Base-by-base conservation (phyloP, 2,888 invertebrate genomes). In the Nowickia ferox region DNA sequence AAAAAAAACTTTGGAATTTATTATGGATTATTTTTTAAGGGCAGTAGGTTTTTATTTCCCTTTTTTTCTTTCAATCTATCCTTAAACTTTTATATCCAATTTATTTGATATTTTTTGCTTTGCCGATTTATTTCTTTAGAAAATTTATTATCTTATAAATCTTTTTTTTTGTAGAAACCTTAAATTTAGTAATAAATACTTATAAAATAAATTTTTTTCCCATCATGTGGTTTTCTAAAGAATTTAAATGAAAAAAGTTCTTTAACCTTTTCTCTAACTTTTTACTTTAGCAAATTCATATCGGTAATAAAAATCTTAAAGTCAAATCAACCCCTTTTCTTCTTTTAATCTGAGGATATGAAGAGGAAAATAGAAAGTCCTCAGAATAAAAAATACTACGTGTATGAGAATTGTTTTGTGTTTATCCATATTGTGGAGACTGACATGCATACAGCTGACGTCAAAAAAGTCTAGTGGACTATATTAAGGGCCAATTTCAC, bases 311-410 rank as follows among this genome's bases (percentile, higher is more conserved):
- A 57, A 82, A 85, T 86, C 86, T 86, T 66, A 48, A 79, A 75
- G 71, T 79, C 76, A 86, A 83, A 86, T 76, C 82, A 83, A 86
- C 86, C 86, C 84, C 82, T 83, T 81, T 83, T 77, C 44, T 44
- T 68, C 48, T 57, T 72, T 55, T 63, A 59, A 77, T 74, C 65
- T 68, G 46, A 53, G 51, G 44, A 59, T 51, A 61, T 63, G 13
- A 46, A 75, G 30, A 53, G 22, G 55, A 44, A 68, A 44, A 65
- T 40, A 9, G 65, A 66, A 46, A 77, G 38, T 42, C 9, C 51
- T 17, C 46, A 75, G 11, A 69, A 17, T 15, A 22, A 63, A 69
- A 44, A 5, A 44, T 15, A 22, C 15, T 53, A 13, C 5, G 55
- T 13, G 38, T 22, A 59, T 42, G 30, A 48, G 44, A 59, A 46